A percentile compares a stretch with the other conserved stretches of the same genome.
Evolutionary conservation across 2,888 invertebrate species (phyloP).

Genomic region (Xanthia togata): DNA sequence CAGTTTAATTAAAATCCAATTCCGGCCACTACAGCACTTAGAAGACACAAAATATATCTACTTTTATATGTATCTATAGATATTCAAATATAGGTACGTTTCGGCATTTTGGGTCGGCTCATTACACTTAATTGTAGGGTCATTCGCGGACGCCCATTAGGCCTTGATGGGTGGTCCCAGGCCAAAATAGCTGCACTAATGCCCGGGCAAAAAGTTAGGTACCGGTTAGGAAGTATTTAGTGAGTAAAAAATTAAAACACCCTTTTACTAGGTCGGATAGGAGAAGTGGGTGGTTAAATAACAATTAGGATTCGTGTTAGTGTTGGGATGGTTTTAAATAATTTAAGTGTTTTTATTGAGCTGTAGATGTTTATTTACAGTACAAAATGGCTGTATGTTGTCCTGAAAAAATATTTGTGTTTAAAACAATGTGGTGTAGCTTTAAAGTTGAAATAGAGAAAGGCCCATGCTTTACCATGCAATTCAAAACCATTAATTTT

Average conservation of each 20-base stretch:
- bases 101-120: conserved; percentile 80
- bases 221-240: conserved; percentile 70
- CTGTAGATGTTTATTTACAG: neutral
- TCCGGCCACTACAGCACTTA: conserved; percentile 27
- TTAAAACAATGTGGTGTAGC: neutral
- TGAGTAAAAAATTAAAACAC: conserved; percentile 71
- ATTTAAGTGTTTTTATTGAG: conserved; percentile 30
- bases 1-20: conserved; percentile 41
- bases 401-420: too few species aligned
- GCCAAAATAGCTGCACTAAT: conserved; percentile 81
- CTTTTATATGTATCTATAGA: conserved; percentile 24
- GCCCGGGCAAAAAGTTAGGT: conserved; percentile 80
- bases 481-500: neutral
- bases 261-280: conserved; percentile 43
- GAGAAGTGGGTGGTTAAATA: conserved; percentile 39
- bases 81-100: conserved; percentile 81
- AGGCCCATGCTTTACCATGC: neutral
- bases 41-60: conserved; percentile 32
- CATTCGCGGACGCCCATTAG: conserved; percentile 86
- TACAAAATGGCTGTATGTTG: neutral
- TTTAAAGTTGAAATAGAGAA: neutral
- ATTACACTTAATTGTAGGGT: conserved; percentile 90
- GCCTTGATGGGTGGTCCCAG: conserved; percentile 81
- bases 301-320: conserved; percentile 53
- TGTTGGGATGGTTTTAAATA: conserved; percentile 14